phyloP scores from a whole-genome alignment of 2,888 invertebrate genomes.

The Zaprionus obscuricornis region DNA sequence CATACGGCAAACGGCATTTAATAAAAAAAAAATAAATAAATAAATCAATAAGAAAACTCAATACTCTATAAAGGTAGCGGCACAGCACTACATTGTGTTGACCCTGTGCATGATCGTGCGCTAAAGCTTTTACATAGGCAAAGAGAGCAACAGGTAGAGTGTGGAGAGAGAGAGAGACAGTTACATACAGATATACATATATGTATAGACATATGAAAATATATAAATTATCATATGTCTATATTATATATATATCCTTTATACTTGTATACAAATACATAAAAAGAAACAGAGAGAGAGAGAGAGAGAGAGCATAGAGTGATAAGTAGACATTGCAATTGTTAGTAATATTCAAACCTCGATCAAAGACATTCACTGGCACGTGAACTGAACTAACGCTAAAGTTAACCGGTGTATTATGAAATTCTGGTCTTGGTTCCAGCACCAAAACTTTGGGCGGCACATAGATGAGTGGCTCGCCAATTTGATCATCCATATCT shows the following conservation, averaged over 20 bases:
- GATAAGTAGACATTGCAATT: constrained; percentile 11
- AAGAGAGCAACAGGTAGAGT: constrained; percentile 26
- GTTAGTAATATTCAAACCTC: constrained; percentile 85
- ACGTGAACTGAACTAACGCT: constrained; percentile 96
- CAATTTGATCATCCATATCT: constrained; percentile 85
- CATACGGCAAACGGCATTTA: too few relatives aligned
- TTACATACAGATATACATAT: constrained; percentile 5
- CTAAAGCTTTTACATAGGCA: constrained; percentile 54
- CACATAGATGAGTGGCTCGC: constrained; percentile 85
- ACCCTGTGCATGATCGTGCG: constrained; percentile 37
- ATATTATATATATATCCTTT: too few relatives aligned
- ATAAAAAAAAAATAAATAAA: too few relatives aligned
- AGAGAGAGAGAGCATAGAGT: constrained; percentile 36
- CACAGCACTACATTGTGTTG: constrained; percentile 39
- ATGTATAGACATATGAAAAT: not conserved
- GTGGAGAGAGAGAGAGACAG: too few relatives aligned
- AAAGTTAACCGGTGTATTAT: constrained; percentile 89
- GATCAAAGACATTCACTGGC: constrained; percentile 97
- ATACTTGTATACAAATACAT: too few relatives aligned
- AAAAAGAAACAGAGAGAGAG: constrained; percentile 21
- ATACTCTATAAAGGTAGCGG: constrained; percentile 23
- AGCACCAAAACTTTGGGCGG: constrained; percentile 87
- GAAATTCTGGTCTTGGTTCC: constrained; percentile 90
- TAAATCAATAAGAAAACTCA: too few relatives aligned
- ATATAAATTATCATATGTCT: not conserved